Evolutionary conservation across 1,140 invertebrate species (phyloP).

Genomic region (Drosophila hydei): DNA sequence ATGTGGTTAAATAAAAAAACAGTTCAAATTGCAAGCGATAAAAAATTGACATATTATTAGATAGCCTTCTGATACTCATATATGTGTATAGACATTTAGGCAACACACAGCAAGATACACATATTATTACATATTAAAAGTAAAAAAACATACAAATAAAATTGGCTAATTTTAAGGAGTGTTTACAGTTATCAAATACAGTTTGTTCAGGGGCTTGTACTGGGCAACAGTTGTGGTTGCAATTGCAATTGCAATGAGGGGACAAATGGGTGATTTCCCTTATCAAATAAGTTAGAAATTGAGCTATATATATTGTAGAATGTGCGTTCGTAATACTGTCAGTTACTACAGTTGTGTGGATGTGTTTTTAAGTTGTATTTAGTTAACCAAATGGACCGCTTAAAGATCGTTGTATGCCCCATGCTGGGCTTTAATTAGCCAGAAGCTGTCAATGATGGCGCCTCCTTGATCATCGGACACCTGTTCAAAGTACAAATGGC

Average conservation of each 20-base stretch:
- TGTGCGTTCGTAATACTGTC: conserved; percentile 70
- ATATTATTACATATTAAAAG: neutral
- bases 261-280: neutral
- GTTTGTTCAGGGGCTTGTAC: conserved; percentile 22
- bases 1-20: neutral
- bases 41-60: neutral
- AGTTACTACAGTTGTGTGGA: conserved; percentile 35
- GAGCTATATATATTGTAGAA: conserved; percentile 29
- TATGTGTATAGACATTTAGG: too few relatives aligned
- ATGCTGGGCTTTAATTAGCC: conserved; percentile 89
- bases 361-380: conserved; percentile 82
- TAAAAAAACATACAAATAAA: conserved; percentile 24
- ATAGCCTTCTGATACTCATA: neutral
- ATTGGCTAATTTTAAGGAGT: conserved; percentile 48
- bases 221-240: conserved; percentile 15
- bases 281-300: conserved; percentile 1
- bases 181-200: conserved; percentile 25
- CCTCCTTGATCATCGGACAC: conserved; percentile 93
- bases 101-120: neutral
- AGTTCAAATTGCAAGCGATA: neutral
- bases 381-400: neutral
- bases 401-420: conserved; percentile 76
- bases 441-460: conserved; percentile 90
- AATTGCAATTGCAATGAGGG: conserved; percentile 9
- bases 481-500: conserved; percentile 96